These are phyloP conservation scores for Margaritifera margaritifera DNA, from an alignment of 2,888 invertebrate genomes.

Conservation along the genomic window DNA sequence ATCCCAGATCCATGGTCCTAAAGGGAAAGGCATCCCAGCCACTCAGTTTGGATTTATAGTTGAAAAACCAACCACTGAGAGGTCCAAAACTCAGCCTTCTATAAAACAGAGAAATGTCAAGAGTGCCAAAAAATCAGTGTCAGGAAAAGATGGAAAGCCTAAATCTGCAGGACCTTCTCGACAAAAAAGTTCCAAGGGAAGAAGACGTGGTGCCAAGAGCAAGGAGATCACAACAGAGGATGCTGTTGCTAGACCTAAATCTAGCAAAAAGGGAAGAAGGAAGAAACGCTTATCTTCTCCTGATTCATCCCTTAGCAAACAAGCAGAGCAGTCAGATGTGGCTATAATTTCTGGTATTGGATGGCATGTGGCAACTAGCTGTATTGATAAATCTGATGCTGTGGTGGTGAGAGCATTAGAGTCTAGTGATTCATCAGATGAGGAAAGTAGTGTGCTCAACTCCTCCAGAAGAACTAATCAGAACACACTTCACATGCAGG, in stretches of 20 bases:
- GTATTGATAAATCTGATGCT: constrained; percentile 57
- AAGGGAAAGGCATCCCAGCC: constrained; percentile 32
- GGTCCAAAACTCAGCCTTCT: constrained; percentile 48
- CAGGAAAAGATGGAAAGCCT: constrained; percentile 39
- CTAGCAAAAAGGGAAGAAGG: constrained; percentile 50
- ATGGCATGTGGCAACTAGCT: constrained; percentile 63
- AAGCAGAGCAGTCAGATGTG: constrained; percentile 52
- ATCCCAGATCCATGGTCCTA: constrained; percentile 17
- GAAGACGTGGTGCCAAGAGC: constrained; percentile 41
- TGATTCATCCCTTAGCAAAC: constrained; percentile 36
- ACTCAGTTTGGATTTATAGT: constrained; percentile 49
- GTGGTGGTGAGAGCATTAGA: constrained; percentile 42
- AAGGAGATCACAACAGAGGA: constrained; percentile 47
- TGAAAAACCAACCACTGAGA: constrained; percentile 42
- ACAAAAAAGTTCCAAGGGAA: constrained; percentile 30
- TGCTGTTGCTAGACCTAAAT: constrained; percentile 48
- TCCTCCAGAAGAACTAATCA: neutral
- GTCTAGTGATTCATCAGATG: constrained; percentile 45
- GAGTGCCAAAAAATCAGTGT: constrained; percentile 41
- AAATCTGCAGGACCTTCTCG: constrained; percentile 42
- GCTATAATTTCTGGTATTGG: constrained; percentile 66
- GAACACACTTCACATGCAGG: constrained; percentile 8
- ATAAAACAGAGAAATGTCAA: constrained; percentile 40
- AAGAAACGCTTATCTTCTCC: constrained; percentile 45
- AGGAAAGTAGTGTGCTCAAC: neutral